Conservation (phyloP, 1,140 invertebrate species). For the Zaprionus davidi region DNA sequence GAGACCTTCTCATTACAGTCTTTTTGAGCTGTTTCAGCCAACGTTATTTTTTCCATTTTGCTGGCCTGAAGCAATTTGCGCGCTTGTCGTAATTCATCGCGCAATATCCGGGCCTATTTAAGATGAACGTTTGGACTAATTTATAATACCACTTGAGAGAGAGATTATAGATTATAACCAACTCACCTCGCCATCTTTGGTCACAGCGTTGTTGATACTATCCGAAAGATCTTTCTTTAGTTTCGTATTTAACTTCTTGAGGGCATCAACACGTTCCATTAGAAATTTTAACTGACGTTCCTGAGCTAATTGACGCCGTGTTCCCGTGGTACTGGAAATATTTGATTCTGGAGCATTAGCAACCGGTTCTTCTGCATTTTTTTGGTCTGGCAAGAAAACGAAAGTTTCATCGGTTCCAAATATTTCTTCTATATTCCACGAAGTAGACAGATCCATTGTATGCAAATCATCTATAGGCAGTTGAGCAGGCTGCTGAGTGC, state of each 20-base stretch:
- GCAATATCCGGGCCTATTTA: constrained; percentile 61
- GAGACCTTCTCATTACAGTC: constrained; percentile 67
- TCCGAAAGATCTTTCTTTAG: constrained; percentile 65
- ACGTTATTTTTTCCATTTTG: constrained; percentile 70
- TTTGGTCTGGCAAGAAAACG: constrained; percentile 7
- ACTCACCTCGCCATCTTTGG: constrained; percentile 74
- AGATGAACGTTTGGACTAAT: neutral
- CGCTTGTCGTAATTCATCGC: constrained; percentile 70
- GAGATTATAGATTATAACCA: neutral
- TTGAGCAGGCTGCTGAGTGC: constrained; percentile 59
- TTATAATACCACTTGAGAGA: neutral
- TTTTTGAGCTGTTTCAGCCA: constrained; percentile 52
- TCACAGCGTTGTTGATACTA: constrained; percentile 51
- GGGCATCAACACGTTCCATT: constrained; percentile 65
- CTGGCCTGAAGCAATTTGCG: constrained; percentile 68
- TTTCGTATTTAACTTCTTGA: constrained; percentile 72
- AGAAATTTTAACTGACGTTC: constrained; percentile 76
- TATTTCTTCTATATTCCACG: constrained; percentile 17
- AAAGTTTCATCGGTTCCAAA: constrained; percentile 22
- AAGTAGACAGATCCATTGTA: neutral
- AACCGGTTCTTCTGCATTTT: neutral
- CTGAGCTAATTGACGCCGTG: constrained; percentile 64
- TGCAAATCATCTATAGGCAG: constrained; percentile 14
- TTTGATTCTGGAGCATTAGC: neutral
- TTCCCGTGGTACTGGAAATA: constrained; percentile 9